Evolutionary conservation across 1,140 invertebrate species (phyloP).

Genomic region (Brachionus paranguensis): DNA sequence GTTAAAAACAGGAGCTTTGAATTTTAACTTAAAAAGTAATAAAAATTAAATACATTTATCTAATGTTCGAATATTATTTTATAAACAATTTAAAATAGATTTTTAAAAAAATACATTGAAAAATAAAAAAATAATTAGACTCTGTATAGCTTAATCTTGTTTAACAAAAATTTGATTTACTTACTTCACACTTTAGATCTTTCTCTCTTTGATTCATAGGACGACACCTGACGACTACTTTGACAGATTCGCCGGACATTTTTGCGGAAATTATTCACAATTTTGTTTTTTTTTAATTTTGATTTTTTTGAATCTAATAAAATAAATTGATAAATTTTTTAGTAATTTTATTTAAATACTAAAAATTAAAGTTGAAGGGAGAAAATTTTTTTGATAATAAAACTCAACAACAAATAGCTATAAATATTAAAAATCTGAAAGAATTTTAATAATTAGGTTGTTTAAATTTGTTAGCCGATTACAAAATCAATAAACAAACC

Average conservation of each 20-base stretch:
- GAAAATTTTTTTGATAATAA: not conserved
- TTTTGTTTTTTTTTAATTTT: not conserved
- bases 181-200: slow-evolving; percentile 66
- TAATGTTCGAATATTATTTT: not conserved
- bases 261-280: not conserved
- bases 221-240: slow-evolving; percentile 82
- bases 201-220: slow-evolving; percentile 75
- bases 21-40: no score
- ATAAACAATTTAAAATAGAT: not conserved
- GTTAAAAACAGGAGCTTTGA: no score
- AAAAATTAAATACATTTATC: no score
- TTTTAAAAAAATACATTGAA: not conserved
- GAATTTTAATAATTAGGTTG: not conserved
- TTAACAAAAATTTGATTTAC: not conserved
- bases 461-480: not conserved
- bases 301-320: not conserved
- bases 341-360: not conserved
- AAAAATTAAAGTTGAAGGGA: not conserved
- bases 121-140: not conserved
- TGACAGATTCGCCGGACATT: slow-evolving; percentile 65
- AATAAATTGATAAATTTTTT: not conserved
- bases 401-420: not conserved
- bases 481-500: not conserved
- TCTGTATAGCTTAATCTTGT: no score
- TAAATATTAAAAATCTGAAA: not conserved